Conservation (phyloP, 2,888 invertebrate genomes). For the Apocheima hispidaria region DNA sequence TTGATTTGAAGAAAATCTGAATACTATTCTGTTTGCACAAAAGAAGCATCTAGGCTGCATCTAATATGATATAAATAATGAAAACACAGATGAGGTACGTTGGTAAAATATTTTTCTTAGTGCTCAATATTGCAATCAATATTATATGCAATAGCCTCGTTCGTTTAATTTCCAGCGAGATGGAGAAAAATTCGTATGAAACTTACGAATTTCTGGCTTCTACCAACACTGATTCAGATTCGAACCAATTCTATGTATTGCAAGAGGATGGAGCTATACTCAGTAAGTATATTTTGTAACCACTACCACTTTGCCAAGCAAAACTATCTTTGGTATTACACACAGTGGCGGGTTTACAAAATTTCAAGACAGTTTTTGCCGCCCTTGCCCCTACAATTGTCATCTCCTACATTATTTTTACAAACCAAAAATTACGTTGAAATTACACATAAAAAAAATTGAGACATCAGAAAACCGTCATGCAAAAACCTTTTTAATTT, state of each 20-base stretch:
- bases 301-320: not conserved
- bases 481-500: too few species aligned
- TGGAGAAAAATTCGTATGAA: constrained; percentile 73
- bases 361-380: too few species aligned
- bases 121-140: not conserved
- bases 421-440: too few species aligned
- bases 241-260: constrained; percentile 72
- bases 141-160: not conserved
- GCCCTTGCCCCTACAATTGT: too few species aligned
- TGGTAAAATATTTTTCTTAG: not conserved
- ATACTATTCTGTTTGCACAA: not conserved
- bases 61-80: not conserved
- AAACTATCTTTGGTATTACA: too few species aligned
- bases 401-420: too few species aligned
- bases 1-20: not conserved
- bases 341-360: too few species aligned
- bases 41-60: not conserved
- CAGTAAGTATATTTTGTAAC: constrained; percentile 52
- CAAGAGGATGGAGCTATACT: constrained; percentile 75
- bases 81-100: not conserved
- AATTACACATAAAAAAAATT: too few species aligned
- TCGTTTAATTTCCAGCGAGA: constrained; percentile 42
- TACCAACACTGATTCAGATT: constrained; percentile 52
- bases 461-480: too few species aligned
- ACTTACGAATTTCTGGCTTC: constrained; percentile 69